phyloP scores from a whole-genome alignment of 64 coral and sea anemone genomes.

The Montipora sp. region DNA sequence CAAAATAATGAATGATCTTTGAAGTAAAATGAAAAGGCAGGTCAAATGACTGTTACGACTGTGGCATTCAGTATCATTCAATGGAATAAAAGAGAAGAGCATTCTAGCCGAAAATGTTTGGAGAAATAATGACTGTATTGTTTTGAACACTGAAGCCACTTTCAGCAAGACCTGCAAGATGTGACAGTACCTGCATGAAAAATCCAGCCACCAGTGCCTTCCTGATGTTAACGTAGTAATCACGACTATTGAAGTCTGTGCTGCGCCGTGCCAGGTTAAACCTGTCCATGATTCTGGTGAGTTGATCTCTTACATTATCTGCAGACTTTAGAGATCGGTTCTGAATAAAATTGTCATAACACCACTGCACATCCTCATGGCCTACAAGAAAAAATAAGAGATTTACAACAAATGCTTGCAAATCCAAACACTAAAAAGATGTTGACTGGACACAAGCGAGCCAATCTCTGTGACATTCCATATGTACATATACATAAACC shows the following conservation, averaged over 20 bases:
- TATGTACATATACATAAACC: too few species aligned
- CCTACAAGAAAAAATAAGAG: conserved; percentile 32
- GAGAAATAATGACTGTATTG: too few species aligned
- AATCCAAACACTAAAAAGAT: too few species aligned
- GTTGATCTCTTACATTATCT: conserved; percentile 90
- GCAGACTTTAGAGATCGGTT: conserved; percentile 95
- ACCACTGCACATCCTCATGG: conserved; percentile 97
- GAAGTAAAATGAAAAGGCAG: too few species aligned
- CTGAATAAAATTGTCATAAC: conserved; percentile 98
- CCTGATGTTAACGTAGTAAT: conserved; percentile 98
- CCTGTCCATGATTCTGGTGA: conserved; percentile 96
- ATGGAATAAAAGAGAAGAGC: too few species aligned
- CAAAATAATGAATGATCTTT: too few species aligned
- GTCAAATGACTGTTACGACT: too few species aligned
- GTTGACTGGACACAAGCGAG: too few species aligned
- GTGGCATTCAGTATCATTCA: too few species aligned
- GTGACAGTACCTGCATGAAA: conserved; percentile 97
- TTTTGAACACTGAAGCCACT: conserved; percentile 17
- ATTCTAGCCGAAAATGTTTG: too few species aligned
- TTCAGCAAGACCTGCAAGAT: background rate
- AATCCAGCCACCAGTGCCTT: conserved; percentile 97
- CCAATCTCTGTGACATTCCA: too few species aligned
- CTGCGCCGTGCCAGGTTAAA: conserved; percentile 92
- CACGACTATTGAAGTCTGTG: conserved; percentile 98
- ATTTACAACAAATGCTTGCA: too few species aligned